Base-by-base conservation (phyloP, 2,797 vertebrate genomes). In the Fistularia tabacaria region DNA sequence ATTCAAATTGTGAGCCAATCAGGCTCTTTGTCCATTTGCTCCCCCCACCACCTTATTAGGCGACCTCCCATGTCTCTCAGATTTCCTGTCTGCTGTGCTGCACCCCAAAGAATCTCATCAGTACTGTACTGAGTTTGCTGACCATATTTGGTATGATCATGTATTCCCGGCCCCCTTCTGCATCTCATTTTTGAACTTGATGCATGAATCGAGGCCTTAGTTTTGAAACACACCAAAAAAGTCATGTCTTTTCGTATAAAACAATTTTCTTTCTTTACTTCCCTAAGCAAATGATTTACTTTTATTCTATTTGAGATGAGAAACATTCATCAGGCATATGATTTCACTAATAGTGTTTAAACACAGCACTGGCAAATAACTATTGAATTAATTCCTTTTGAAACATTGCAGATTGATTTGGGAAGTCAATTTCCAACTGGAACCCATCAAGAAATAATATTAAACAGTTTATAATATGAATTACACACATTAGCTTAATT, bases 141-240 rank as follows among this genome's bases (percentile, higher is more conserved):
- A 86, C 91, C 91, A 90, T 91, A 91, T 92, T 84, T 83, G 89
- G 91, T 71, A 78, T 81, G 83, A 80, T 85, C 73, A 52, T 49
- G 81, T 62, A 56, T 62, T 59, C 46, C 79, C 67, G 73, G 70
- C 76, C 73, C 77, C 73, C 59, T 45, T 57, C 74, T 10, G 36
- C 40, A 25, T 47, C 58, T 67, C 49, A 50, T 59, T 66, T 62
- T 46, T 14, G 39, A 48, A 74, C 59, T 64, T 51, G 67, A 58
- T 82, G 66, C 66, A 61, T 59, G 57, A 50, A 76, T 51, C 10
- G 69, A 83, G 81, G 85, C 84, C 78, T 82, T 47, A 11, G 36
- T 62, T 73, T 54, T 43, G 42, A 47, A 68, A 58, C 14, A 49
- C 62, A 64, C 41, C 9, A 15, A 53, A 15, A 13, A 6, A 10